Conservation (phyloP, 2,797 vertebrate species). For the Erpetoichthys calabaricus region DNA sequence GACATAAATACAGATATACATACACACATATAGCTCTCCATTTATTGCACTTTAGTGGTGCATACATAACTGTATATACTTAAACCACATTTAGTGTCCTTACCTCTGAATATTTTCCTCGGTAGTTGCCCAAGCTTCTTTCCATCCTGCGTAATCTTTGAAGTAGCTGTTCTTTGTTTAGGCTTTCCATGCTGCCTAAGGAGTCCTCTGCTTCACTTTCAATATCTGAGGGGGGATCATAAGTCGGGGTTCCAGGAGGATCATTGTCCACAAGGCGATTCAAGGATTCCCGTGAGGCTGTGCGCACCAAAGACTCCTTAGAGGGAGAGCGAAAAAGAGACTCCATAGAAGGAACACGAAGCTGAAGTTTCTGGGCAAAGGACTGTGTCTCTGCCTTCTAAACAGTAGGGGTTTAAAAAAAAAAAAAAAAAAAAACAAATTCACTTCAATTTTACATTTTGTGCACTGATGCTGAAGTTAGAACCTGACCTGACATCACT, state of each 20-base stretch:
- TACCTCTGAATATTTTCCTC: constrained; percentile 86
- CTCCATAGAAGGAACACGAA: constrained; percentile 70
- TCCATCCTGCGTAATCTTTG: constrained; percentile 69
- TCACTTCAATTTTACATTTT: background rate
- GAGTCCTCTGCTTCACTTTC: constrained; percentile 85
- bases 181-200: constrained; percentile 43
- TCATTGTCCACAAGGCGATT: constrained; percentile 57
- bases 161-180: constrained; percentile 73
- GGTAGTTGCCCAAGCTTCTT: constrained; percentile 69
- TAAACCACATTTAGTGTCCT: constrained; percentile 3
- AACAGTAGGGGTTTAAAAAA: too few relatives aligned
- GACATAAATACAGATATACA: too few relatives aligned
- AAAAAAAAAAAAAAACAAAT: constrained; percentile 15
- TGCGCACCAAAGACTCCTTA: constrained; percentile 72
- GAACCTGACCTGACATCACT: background rate
- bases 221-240: constrained; percentile 77
- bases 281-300: constrained; percentile 75
- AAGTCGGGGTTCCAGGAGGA: constrained; percentile 27
- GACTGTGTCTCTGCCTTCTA: constrained; percentile 68
- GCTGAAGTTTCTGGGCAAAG: constrained; percentile 78
- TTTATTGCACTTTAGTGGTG: too few relatives aligned
- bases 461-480: background rate
- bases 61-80: too few relatives aligned
- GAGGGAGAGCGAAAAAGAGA: constrained; percentile 71
- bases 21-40: too few relatives aligned